Conservation (phyloP, 2,888 invertebrate species). For the Tetheella fluctuosa region DNA sequence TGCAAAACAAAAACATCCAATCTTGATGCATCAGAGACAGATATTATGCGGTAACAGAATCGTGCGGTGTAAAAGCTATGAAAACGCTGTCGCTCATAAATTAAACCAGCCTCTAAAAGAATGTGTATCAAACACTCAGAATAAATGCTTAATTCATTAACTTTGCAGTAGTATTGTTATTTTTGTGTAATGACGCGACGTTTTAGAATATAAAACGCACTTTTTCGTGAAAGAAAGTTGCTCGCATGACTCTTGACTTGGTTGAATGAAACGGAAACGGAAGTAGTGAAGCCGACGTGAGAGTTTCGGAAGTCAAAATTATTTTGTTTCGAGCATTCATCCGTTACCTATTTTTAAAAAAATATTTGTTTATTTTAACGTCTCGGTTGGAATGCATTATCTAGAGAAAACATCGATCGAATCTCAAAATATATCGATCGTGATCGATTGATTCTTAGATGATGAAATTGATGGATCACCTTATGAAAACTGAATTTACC, state of each 20-base stretch:
- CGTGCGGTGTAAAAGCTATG: neutral
- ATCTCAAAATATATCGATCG: too few relatives aligned
- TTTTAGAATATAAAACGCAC: neutral
- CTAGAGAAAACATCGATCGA: too few relatives aligned
- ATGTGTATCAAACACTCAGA: neutral
- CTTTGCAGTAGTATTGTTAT: neutral
- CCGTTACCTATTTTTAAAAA: neutral
- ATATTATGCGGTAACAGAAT: neutral
- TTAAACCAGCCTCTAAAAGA: neutral
- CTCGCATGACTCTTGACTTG: conserved; percentile 5
- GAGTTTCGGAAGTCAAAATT: conserved; percentile 1
- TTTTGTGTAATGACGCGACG: neutral
- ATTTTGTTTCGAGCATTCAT: neutral
- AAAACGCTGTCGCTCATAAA: neutral
- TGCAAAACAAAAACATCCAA: too few relatives aligned
- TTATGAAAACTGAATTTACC: too few relatives aligned
- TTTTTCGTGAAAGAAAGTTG: neutral
- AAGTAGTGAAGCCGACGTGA: conserved; percentile 1
- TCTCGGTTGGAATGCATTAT: too few relatives aligned
- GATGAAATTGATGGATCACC: too few relatives aligned
- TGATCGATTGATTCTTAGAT: too few relatives aligned
- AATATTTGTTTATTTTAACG: neutral
- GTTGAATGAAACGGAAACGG: conserved; percentile 7
- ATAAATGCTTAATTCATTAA: conserved; percentile 9
- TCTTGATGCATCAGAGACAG: too few relatives aligned